phyloP scores from a whole-genome alignment of 1,140 invertebrate species.

The Centruroides sculpturatus region DNA sequence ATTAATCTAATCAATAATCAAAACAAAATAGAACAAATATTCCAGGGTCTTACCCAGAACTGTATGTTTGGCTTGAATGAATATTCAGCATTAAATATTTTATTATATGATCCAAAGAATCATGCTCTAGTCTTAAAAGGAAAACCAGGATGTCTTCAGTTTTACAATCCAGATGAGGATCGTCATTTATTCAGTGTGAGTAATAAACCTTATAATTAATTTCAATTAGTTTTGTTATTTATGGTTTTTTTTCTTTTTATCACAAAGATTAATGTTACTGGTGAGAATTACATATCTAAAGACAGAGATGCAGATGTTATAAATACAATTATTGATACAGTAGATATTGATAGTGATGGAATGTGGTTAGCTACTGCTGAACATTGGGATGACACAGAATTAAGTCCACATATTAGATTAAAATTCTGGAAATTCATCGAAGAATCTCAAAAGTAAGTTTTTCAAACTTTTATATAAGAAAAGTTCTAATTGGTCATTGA shows the following conservation, averaged over 20 bases:
- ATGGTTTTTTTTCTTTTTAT: not conserved
- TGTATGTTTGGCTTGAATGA: conserved; percentile 3
- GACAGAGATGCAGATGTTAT: conserved; percentile 41
- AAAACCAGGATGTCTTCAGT: conserved; percentile 60
- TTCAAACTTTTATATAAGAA: not conserved
- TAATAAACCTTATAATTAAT: conserved; percentile 7
- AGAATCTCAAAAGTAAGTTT: conserved; percentile 44
- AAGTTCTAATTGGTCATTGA: too few relatives aligned
- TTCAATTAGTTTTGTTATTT: too few relatives aligned
- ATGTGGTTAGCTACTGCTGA: conserved; percentile 67
- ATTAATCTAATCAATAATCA: conserved; percentile 43
- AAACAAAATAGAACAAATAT: conserved; percentile 38
- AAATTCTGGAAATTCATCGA: conserved; percentile 63
- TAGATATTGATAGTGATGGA: conserved; percentile 47
- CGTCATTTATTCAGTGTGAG: conserved; percentile 55
- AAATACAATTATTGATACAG: conserved; percentile 51
- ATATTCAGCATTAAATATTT: not conserved
- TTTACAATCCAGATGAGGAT: conserved; percentile 50
- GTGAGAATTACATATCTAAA: conserved; percentile 51
- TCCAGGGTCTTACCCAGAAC: conserved; percentile 43
- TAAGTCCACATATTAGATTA: conserved; percentile 45
- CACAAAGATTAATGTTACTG: conserved; percentile 56
- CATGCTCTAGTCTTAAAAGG: conserved; percentile 58
- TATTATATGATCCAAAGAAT: conserved; percentile 48
- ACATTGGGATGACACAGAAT: conserved; percentile 41